Evolutionary conservation across 2,797 vertebrate species (phyloP).

Genomic region (Chlorospingus flavigularis): DNA sequence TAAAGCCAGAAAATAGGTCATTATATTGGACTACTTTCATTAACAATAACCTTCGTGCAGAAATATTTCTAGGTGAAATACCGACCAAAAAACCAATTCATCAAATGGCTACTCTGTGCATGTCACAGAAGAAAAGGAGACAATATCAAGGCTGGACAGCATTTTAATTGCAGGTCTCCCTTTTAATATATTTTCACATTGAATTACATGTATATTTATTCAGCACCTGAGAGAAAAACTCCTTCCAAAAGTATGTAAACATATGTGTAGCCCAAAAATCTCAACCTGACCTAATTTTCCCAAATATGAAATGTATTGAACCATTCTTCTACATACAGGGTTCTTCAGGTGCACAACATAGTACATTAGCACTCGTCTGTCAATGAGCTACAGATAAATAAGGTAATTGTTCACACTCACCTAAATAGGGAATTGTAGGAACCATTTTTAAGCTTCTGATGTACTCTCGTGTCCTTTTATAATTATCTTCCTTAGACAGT

Average conservation of each 20-base stretch:
- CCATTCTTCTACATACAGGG: not conserved
- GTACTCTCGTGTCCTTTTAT: conserved; percentile 90
- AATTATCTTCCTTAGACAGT: conserved; percentile 94
- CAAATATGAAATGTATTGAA: not conserved
- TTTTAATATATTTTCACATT: not conserved
- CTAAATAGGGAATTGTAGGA: conserved; percentile 91
- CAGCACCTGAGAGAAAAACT: not conserved
- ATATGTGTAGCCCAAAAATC: not conserved
- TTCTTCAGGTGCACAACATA: not conserved
- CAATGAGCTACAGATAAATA: not conserved
- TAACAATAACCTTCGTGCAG: not conserved
- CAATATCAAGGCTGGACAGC: not conserved
- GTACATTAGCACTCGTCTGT: not conserved
- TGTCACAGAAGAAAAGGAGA: not conserved
- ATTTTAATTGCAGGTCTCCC: not conserved
- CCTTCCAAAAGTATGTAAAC: not conserved
- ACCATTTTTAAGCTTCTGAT: conserved; percentile 92
- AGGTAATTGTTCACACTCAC: conserved; percentile 71
- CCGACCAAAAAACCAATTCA: not conserved
- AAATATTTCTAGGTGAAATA: not conserved
- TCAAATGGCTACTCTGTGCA: not conserved
- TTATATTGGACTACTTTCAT: not conserved
- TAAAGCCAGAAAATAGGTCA: not conserved
- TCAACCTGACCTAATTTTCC: not conserved
- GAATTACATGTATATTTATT: not conserved